Evolutionary conservation across 2,113 vertebrate species (phyloP), one percentile per base, ranked within the genome.

Genomic region (Cacatua alba): DNA sequence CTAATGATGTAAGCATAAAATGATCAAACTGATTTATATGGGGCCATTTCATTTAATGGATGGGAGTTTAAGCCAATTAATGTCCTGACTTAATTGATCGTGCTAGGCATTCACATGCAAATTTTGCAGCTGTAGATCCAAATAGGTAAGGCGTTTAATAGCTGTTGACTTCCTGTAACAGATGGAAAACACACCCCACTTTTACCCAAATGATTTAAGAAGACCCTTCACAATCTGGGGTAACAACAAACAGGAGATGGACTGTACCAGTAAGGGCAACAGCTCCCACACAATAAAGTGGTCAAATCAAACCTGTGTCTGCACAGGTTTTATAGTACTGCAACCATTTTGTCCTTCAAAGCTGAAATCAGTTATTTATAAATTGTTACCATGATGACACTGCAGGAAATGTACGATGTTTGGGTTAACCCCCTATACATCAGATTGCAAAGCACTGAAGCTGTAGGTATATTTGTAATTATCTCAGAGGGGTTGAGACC

Each of bases 401-500:
- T 60, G 4, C 33, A 63, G n/a, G 35, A 17, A 33, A 25, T 11
- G 20, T 21, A 65, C 26, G 48, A 25, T 44, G 33, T 71, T 67
- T 79, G 23, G 7, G 86, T 57, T 82, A 90, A 82, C 11, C 7
- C 17, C 68, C 70, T 83, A 59, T 62, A 26, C 2, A 53, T 37
- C 31, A 53, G 8, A 18, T 20, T 82, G 33, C 14, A 53, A 90
- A 69, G 26, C 28, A 48, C 11, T 68, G 20, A 91, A 68, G 35
- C 20, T 72, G 23, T 44, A 79, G 5, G 15, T 41, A 20, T 48
- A 72, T 72, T 85, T 68, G 9, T 44, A 52, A 29, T 69, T 82
- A 60, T 44, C 21, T 57, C n/a, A 39, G 23, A n/a, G 14, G 10
- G 0, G 0, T 4, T 48, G 35, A 85, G n/a, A 52, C 31, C 3